Conservation (phyloP, 1,140 invertebrate species). For the Drosophila carrolli region DNA sequence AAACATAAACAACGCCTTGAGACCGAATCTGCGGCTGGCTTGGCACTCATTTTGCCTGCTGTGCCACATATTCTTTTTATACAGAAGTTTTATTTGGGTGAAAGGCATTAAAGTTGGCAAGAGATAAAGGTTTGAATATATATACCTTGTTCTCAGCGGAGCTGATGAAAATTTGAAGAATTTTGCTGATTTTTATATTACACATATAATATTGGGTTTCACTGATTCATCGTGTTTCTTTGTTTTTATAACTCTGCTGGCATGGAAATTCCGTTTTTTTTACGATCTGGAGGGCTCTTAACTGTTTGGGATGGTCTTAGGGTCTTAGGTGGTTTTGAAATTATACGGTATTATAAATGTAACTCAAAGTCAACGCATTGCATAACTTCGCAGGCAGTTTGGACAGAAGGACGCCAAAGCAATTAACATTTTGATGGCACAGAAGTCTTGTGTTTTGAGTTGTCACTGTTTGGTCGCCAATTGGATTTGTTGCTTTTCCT, state of each 20-base stretch:
- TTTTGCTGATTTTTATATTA: constrained; percentile 17
- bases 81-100: constrained; percentile 38
- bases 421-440: constrained; percentile 76
- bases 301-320: constrained; percentile 33
- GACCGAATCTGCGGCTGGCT: constrained; percentile 36
- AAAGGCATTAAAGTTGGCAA: constrained; percentile 62
- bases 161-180: constrained; percentile 21
- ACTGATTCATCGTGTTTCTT: constrained; percentile 8
- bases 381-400: constrained; percentile 31
- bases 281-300: constrained; percentile 28
- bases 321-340: constrained; percentile 29
- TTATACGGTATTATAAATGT: not conserved
- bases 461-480: constrained; percentile 52
- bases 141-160: constrained; percentile 28
- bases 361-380: constrained; percentile 45
- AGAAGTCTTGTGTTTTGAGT: constrained; percentile 37
- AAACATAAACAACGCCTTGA: constrained; percentile 36
- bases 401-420: constrained; percentile 59
- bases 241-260: constrained; percentile 32
- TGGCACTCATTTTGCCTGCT: constrained; percentile 56
- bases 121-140: constrained; percentile 31
- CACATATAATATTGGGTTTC: constrained; percentile 30
- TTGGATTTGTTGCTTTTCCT: constrained; percentile 48
- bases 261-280: constrained; percentile 36
- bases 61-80: constrained; percentile 34